A percentile compares a stretch with the other conserved stretches of the same genome.
phyloP scores from a whole-genome alignment of 1,140 invertebrate genomes.

The Nebria ingens region DNA sequence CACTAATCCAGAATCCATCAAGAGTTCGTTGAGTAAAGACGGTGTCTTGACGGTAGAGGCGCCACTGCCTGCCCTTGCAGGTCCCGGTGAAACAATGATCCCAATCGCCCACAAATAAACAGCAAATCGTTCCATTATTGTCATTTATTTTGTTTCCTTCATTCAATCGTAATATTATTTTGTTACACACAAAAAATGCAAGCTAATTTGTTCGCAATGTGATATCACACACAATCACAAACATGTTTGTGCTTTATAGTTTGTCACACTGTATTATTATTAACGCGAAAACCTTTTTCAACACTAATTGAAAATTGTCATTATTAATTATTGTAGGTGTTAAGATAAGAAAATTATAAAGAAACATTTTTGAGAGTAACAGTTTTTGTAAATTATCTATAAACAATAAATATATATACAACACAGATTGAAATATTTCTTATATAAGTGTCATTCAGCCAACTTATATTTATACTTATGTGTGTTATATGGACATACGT shows the following conservation, averaged over 20 bases:
- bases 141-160: slow-evolving; percentile 12
- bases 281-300: background rate
- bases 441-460: too few relatives aligned
- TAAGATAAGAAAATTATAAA: background rate
- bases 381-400: slow-evolving; percentile 20
- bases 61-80: slow-evolving; percentile 68
- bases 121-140: background rate
- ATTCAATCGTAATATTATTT: slow-evolving; percentile 1
- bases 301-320: background rate
- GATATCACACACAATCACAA: background rate
- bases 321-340: slow-evolving; percentile 3
- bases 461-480: too few relatives aligned
- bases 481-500: too few relatives aligned
- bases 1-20: slow-evolving; percentile 85
- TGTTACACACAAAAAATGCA: too few relatives aligned
- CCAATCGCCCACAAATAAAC: slow-evolving; percentile 58
- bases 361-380: slow-evolving; percentile 8
- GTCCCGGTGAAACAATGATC: slow-evolving; percentile 59
- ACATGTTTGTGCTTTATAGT: background rate
- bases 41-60: slow-evolving; percentile 89
- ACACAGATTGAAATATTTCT: too few relatives aligned
- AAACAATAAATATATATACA: slow-evolving; percentile 17
- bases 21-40: slow-evolving; percentile 82
- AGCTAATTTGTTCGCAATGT: background rate
- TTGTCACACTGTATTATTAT: background rate